Conservation (phyloP, 1,140 invertebrate species). For the Cepaea nemoralis region DNA sequence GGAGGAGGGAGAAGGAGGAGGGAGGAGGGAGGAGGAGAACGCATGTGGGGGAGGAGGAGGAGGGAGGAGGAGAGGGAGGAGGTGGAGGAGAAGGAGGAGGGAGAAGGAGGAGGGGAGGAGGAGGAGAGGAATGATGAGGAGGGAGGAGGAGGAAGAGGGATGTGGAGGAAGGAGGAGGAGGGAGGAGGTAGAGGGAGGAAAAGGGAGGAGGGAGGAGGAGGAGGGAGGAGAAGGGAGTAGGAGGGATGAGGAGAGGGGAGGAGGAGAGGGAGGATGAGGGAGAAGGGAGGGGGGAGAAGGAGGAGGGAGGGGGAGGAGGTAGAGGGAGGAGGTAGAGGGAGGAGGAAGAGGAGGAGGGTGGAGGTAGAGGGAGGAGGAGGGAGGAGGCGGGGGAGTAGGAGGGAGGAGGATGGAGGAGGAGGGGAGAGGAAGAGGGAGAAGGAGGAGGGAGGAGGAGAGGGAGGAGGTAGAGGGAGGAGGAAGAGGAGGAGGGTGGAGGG, state of each 20-base stretch:
- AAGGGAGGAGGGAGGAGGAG: background rate
- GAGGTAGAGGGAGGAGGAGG: background rate
- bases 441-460: background rate
- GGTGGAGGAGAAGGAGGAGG: slow-evolving; percentile 12
- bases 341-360: background rate
- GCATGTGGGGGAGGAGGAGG: slow-evolving; percentile 14
- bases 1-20: slow-evolving; percentile 24
- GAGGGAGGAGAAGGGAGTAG: background rate
- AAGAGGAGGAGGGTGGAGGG: background rate
- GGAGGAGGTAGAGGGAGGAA: background rate
- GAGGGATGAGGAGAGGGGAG: background rate
- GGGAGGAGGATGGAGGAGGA: background rate
- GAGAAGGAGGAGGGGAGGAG: slow-evolving; percentile 18
- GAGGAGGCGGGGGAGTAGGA: background rate
- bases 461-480: background rate
- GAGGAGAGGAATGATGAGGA: background rate
- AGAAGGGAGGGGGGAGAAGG: background rate
- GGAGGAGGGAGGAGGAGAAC: slow-evolving; percentile 19
- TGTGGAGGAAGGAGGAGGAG: background rate
- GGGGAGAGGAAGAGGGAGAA: background rate
- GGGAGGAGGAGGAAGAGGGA: background rate
- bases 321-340: background rate
- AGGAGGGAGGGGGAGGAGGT: background rate
- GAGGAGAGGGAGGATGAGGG: background rate
- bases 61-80: slow-evolving; percentile 10